A percentile compares a stretch with the other conserved stretches of the same genome.
These are phyloP conservation scores for Lamellibrachia luymesi DNA, from an alignment of 1,140 invertebrate genomes.

Conservation along the genomic window DNA sequence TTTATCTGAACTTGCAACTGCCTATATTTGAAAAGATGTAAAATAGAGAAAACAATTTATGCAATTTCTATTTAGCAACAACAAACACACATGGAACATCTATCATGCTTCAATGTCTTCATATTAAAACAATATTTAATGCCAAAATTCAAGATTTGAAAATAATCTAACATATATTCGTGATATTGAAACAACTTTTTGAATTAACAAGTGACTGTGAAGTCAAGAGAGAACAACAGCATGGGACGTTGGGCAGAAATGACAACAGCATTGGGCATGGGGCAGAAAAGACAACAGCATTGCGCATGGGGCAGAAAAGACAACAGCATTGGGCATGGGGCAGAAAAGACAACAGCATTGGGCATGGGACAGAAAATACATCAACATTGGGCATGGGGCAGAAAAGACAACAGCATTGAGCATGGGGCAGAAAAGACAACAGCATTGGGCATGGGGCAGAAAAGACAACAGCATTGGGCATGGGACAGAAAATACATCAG, in stretches of 20 bases:
- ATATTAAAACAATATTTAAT: too few relatives aligned
- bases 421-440: background rate
- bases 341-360: background rate
- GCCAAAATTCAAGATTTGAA: too few relatives aligned
- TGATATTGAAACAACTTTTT: too few relatives aligned
- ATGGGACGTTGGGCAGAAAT: background rate
- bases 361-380: background rate
- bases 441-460: background rate
- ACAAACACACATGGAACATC: too few relatives aligned
- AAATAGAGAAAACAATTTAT: too few relatives aligned
- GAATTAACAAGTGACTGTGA: too few relatives aligned
- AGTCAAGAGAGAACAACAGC: background rate
- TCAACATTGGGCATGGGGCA: background rate
- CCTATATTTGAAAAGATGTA: too few relatives aligned
- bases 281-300: background rate
- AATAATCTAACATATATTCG: too few relatives aligned
- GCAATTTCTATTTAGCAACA: too few relatives aligned
- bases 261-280: background rate
- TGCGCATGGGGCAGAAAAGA: background rate
- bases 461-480: conserved; percentile 22
- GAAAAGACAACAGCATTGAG: background rate
- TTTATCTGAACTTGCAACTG: too few relatives aligned
- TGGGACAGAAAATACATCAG: background rate
- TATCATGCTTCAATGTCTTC: too few relatives aligned
- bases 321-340: background rate